Percentiles rank a stretch among this genome's conserved stretches.
phyloP scores from a whole-genome alignment of 2,888 invertebrate species.

The Athrips mouffetella region DNA sequence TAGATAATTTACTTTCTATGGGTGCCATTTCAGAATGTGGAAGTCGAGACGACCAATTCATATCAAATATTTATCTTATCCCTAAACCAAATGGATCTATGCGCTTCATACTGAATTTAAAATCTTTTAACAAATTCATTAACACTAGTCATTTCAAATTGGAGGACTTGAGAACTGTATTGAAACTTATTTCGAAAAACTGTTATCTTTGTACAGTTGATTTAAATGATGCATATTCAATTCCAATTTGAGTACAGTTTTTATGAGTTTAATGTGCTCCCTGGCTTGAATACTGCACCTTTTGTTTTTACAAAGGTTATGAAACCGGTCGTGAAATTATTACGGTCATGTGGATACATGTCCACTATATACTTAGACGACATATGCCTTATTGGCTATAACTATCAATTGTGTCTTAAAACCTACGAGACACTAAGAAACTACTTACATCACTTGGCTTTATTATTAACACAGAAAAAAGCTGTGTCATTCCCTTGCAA shows the following conservation, averaged over 20 bases:
- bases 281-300: slow-evolving; percentile 18
- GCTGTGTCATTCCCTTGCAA: neutral
- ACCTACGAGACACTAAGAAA: neutral
- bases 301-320: slow-evolving; percentile 20
- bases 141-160: slow-evolving; percentile 22
- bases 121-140: slow-evolving; percentile 15
- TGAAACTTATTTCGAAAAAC: slow-evolving; percentile 16
- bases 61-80: slow-evolving; percentile 6
- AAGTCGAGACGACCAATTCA: slow-evolving; percentile 3
- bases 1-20: slow-evolving; percentile 1
- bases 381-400: slow-evolving; percentile 3
- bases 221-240: slow-evolving; percentile 18
- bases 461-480: neutral
- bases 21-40: slow-evolving; percentile 9
- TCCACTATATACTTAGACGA: slow-evolving; percentile 20
- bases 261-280: slow-evolving; percentile 20
- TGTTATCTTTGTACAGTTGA: slow-evolving; percentile 15
- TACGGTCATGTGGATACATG: slow-evolving; percentile 9
- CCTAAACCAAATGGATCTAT: slow-evolving; percentile 10
- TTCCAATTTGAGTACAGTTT: slow-evolving; percentile 8
- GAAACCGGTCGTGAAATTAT: slow-evolving; percentile 18
- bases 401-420: neutral
- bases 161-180: slow-evolving; percentile 19
- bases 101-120: slow-evolving; percentile 14
- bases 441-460: neutral